Evolutionary conservation across 2,113 vertebrate genomes (phyloP), one percentile per base, ranked within the genome.

Genomic region (Nanorana parkeri): DNA sequence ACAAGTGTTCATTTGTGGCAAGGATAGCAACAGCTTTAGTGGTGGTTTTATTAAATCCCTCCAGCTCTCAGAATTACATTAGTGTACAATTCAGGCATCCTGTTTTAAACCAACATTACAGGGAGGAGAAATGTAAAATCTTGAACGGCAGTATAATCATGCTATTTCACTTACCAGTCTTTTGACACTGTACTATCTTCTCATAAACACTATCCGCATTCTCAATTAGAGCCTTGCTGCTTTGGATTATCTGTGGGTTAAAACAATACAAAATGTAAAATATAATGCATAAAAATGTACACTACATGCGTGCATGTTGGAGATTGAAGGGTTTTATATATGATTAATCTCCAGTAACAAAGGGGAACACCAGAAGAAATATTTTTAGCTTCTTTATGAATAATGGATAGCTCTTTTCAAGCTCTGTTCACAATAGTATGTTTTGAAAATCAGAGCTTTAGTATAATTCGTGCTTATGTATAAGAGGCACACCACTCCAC

Each of bases 181-280:
- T 98, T 89, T 99, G 97, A 78, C 95, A 97, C 24, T 97, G 96
- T 0, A 95, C 95, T 41, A 99, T 96, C 85, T 94, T 92, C 65
- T 98, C 96, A 73, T 97, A 97, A 3, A 97, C 92, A 1, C 86
- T 87, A 28, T 99, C 96, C 1, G 91, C 94, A 89, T 90, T 97
- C 90, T 99, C 97, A 20, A 95, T 88, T 69, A 99, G 83, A 0
- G 90, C 91, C 90, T 91, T 96, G 88, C 96, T 95, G 78, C 94
- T 95, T 89, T 97, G 96, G 88, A 99, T 96, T 94, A 99, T 97
- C 97, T 99, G 91, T 52, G 89, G 68, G 87, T 77, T 87, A 29
- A 85, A 47, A 88, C n/a, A 85, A 1, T 41, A 72, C 63, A 86
- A 69, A 32, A 63, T 51, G 60, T 81, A n/a, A 81, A 32, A 55